These are phyloP conservation scores for Actinia tenebrosa DNA, from an alignment of 64 coral and sea anemone species.

Conservation along the genomic window DNA sequence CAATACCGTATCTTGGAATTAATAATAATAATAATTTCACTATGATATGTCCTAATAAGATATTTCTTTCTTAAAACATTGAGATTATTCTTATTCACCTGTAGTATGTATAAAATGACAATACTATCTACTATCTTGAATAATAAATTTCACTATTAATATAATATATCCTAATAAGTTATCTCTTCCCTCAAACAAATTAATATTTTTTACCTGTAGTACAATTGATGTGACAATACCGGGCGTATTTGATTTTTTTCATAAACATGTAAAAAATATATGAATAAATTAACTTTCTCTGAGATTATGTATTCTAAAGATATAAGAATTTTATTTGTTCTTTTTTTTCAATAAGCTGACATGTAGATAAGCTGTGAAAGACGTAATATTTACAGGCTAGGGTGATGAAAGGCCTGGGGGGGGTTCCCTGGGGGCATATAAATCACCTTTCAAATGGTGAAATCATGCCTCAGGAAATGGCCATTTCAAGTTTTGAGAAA, in stretches of 20 bases:
- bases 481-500: too few species aligned
- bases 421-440: too few species aligned
- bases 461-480: too few species aligned
- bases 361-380: neutral
- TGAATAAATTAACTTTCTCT: slow-evolving; percentile 8
- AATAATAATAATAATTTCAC: too few species aligned
- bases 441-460: too few species aligned
- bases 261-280: neutral
- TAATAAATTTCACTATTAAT: neutral
- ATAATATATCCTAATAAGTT: neutral
- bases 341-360: neutral
- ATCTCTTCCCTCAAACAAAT: neutral
- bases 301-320: neutral
- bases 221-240: neutral
- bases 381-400: too few species aligned
- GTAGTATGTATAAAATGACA: too few species aligned
- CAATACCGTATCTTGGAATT: too few species aligned
- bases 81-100: too few species aligned
- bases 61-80: too few species aligned
- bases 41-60: too few species aligned
- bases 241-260: neutral
- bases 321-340: neutral
- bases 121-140: neutral
- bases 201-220: neutral
- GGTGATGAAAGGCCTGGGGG: too few species aligned